These are phyloP conservation scores for Euthynnus affinis DNA, from an alignment of 2,797 vertebrate species.

Conservation along the genomic window DNA sequence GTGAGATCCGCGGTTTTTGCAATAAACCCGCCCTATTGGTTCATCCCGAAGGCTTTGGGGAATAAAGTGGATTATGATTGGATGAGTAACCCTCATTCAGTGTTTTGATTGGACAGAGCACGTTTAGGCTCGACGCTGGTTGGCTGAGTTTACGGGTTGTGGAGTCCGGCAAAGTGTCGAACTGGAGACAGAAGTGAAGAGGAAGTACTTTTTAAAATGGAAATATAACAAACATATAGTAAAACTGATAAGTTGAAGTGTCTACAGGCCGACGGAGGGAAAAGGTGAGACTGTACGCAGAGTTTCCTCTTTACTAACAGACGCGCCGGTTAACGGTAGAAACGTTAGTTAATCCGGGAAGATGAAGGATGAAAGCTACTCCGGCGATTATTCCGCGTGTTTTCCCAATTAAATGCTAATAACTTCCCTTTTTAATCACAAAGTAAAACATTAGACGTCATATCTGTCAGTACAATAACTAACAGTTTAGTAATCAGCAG, in stretches of 20 bases:
- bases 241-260: slow-evolving; percentile 4
- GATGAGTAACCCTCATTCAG: background rate
- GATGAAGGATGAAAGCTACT: slow-evolving; percentile 9
- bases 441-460: fast-evolving
- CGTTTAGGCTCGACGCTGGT: slow-evolving; percentile 49
- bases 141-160: slow-evolving; percentile 51
- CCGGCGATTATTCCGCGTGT: background rate
- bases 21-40: background rate
- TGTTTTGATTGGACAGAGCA: slow-evolving; percentile 49
- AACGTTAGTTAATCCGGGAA: slow-evolving; percentile 62
- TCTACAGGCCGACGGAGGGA: background rate
- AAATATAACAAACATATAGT: slow-evolving; percentile 23
- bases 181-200: slow-evolving; percentile 65
- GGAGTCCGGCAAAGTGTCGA: slow-evolving; percentile 77
- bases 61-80: slow-evolving; percentile 42
- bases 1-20: slow-evolving; percentile 21
- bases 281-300: slow-evolving; percentile 53
- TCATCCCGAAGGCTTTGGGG: background rate
- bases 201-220: slow-evolving; percentile 75
- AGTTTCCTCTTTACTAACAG: background rate
- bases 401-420: background rate
- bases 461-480: background rate
- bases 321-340: background rate
- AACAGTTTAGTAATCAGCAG: slow-evolving; percentile 2
- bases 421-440: background rate